Percentiles rank a stretch among this genome's conserved stretches.
Evolutionary conservation across 2,888 invertebrate species (phyloP).

Genomic region (Eupithecia abbreviata): DNA sequence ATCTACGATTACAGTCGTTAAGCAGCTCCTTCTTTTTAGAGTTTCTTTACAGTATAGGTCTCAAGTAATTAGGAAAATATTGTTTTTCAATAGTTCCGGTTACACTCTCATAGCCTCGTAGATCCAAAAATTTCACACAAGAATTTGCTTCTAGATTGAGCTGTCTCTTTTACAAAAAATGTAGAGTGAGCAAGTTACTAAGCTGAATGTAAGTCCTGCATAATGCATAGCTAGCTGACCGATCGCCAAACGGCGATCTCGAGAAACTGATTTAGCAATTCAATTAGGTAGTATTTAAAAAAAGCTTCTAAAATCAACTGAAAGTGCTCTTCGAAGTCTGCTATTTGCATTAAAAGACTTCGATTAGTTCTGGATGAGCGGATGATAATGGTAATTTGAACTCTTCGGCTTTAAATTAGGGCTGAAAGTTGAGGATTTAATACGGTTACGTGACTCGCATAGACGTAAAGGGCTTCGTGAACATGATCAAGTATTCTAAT

Average conservation of each 20-base stretch:
- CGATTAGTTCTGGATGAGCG: slow-evolving; percentile 21
- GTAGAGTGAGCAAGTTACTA: slow-evolving; percentile 5
- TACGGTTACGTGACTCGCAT: slow-evolving; percentile 3
- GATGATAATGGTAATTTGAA: slow-evolving; percentile 20
- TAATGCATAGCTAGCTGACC: slow-evolving; percentile 60
- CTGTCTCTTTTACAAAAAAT: background rate
- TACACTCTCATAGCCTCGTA: background rate
- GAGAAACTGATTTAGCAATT: slow-evolving; percentile 62
- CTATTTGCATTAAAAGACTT: slow-evolving; percentile 42
- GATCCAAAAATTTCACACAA: background rate
- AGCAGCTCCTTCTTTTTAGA: background rate
- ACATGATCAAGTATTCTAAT: background rate
- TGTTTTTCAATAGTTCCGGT: background rate
- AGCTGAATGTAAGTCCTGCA: slow-evolving; percentile 45
- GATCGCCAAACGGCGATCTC: slow-evolving; percentile 51
- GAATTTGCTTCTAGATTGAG: background rate
- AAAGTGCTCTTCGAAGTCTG: slow-evolving; percentile 43
- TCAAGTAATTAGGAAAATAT: background rate
- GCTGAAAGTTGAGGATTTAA: slow-evolving; percentile 6
- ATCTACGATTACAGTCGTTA: background rate
- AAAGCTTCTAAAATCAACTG: slow-evolving; percentile 49
- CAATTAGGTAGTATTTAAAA: slow-evolving; percentile 58
- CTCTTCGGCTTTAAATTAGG: slow-evolving; percentile 10
- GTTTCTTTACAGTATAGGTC: background rate
- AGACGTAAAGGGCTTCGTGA: background rate